A percentile compares a stretch with the other conserved stretches of the same genome.
Conservation (phyloP, 2,888 invertebrate species). For the Nomada goodeniana region DNA sequence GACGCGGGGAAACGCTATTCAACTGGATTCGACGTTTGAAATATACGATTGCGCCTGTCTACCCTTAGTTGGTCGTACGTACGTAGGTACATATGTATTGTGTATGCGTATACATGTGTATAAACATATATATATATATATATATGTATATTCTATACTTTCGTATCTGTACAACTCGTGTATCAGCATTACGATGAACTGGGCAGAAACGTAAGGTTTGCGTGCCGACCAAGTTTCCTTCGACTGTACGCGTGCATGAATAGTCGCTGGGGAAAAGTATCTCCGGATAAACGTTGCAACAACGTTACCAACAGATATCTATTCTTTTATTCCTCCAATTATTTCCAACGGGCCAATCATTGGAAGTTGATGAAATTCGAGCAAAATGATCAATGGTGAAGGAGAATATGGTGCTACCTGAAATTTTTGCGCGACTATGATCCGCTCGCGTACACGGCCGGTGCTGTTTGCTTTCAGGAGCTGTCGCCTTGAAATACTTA, state of each 20-base stretch:
- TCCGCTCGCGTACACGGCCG: slow-evolving; percentile 79
- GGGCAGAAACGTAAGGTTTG: slow-evolving; percentile 56
- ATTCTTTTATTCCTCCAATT: too few relatives aligned
- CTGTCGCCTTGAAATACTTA: slow-evolving; percentile 84
- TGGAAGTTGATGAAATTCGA: neutral
- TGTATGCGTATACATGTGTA: slow-evolving; percentile 65
- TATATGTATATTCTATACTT: slow-evolving; percentile 64
- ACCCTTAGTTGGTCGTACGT: slow-evolving; percentile 75
- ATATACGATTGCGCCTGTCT: slow-evolving; percentile 72
- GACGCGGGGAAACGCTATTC: neutral
- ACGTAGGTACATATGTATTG: slow-evolving; percentile 70
- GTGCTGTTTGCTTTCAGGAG: slow-evolving; percentile 83
- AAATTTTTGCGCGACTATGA: slow-evolving; percentile 49
- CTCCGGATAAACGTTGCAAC: neutral
- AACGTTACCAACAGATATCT: neutral
- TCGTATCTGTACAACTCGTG: slow-evolving; percentile 69
- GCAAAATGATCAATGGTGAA: neutral
- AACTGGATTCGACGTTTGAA: slow-evolving; percentile 62
- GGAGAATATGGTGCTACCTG: neutral
- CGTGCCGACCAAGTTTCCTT: slow-evolving; percentile 50
- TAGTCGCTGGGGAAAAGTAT: slow-evolving; percentile 43
- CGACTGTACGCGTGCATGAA: slow-evolving; percentile 50
- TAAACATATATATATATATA: slow-evolving; percentile 40
- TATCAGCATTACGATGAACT: slow-evolving; percentile 50
- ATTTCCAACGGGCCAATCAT: neutral